Evolutionary conservation across 53 echinoderm and acorn worm species (phyloP).

Genomic region (Actinopyga echinites): DNA sequence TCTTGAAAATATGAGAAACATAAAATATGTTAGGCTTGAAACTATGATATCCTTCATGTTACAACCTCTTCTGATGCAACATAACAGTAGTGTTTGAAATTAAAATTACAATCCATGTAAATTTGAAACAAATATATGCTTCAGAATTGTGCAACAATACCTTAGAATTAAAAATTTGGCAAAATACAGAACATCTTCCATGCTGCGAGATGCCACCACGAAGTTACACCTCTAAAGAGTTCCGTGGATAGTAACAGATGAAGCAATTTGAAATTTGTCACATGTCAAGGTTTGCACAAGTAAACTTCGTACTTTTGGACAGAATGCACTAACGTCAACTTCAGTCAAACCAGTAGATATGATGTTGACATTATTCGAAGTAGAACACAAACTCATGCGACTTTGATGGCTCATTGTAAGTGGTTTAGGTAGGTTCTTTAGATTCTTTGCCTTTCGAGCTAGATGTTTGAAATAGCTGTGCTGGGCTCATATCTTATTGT

Average conservation of each 20-base stretch:
- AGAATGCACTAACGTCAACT: background rate
- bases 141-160: constrained; percentile 22
- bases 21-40: too few relatives aligned
- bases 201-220: constrained; percentile 14
- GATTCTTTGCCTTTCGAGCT: constrained; percentile 9
- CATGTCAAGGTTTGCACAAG: background rate
- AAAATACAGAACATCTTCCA: background rate
- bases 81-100: background rate
- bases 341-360: constrained; percentile 2
- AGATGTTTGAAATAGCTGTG: background rate
- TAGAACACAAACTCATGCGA: constrained; percentile 1
- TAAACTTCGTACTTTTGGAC: constrained; percentile 6
- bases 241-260: constrained; percentile 31
- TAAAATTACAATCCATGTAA: constrained; percentile 11
- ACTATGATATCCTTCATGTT: too few relatives aligned
- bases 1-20: too few relatives aligned
- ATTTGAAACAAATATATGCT: constrained; percentile 11
- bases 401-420: constrained; percentile 16
- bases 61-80: constrained; percentile 18
- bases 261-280: constrained; percentile 12
- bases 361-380: background rate
- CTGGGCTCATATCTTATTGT: too few relatives aligned
- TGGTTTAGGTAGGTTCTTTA: constrained; percentile 3
- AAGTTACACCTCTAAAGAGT: constrained; percentile 10
- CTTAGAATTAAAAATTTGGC: background rate